phyloP scores from a whole-genome alignment of 35 echinoderm and acorn worm genomes.

The Eucidaris tribuloides region DNA sequence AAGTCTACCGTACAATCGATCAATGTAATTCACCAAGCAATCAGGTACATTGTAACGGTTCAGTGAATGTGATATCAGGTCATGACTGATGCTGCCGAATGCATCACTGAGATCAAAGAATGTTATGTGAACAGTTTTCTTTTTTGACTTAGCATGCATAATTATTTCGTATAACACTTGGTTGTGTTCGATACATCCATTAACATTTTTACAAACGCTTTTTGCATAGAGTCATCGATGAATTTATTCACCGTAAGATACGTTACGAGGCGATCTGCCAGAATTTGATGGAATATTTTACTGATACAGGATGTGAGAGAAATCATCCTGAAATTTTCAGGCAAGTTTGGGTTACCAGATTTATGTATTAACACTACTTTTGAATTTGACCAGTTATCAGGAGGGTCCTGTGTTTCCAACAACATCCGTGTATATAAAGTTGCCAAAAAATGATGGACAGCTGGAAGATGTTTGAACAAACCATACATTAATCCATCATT shows the following conservation, averaged over 20 bases:
- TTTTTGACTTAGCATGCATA: background rate
- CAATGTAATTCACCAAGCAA: background rate
- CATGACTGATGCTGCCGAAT: conserved; percentile 6
- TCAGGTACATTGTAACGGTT: background rate
- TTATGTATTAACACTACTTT: conserved; percentile 13
- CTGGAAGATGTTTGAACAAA: no score
- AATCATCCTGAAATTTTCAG: conserved; percentile 36
- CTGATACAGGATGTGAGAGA: conserved; percentile 22
- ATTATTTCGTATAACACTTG: background rate
- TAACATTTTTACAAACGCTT: conserved; percentile 33
- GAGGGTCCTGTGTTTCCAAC: background rate
- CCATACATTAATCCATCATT: no score
- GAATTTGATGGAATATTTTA: conserved; percentile 36
- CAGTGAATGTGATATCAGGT: background rate
- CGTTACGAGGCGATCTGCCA: conserved; percentile 12
- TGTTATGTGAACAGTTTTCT: conserved; percentile 14
- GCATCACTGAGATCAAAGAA: conserved; percentile 29
- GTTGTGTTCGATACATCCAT: conserved; percentile 20
- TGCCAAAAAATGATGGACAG: no score
- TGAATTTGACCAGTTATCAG: background rate
- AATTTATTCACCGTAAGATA: conserved; percentile 13
- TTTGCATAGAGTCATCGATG: conserved; percentile 18
- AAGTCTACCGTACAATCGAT: background rate
- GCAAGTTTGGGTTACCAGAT: background rate
- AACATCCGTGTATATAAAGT: no score